A percentile compares a stretch with the other conserved stretches of the same genome.
Evolutionary conservation across 2,888 invertebrate species (phyloP).

Genomic region (Mylabris sibirica): DNA sequence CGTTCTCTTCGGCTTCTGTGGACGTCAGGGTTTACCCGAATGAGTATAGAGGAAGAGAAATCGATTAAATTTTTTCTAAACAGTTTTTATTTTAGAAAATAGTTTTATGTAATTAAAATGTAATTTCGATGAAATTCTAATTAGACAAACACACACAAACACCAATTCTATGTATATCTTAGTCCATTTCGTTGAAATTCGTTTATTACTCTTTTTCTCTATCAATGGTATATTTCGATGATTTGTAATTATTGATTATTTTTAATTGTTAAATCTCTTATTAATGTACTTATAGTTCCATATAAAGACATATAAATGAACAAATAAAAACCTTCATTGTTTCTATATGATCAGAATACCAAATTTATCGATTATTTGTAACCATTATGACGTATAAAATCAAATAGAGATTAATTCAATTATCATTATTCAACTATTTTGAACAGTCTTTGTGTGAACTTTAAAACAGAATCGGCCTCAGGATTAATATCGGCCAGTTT

Average conservation of each 20-base stretch:
- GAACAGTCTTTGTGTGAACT: neutral
- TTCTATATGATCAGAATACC: neutral
- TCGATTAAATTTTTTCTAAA: neutral
- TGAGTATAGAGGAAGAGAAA: constrained; percentile 6
- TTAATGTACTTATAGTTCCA: neutral
- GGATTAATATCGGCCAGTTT: neutral
- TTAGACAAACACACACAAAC: neutral
- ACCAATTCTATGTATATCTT: neutral
- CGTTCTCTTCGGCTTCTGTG: neutral
- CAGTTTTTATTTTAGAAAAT: neutral
- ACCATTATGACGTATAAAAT: neutral
- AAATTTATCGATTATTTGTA: constrained; percentile 8
- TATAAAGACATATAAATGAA: neutral
- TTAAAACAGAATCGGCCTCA: neutral
- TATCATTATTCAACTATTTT: neutral
- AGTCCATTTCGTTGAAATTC: neutral
- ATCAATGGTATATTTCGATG: neutral
- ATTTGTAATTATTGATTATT: neutral
- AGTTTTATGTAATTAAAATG: neutral
- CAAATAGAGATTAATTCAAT: neutral
- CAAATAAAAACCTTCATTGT: constrained; percentile 9
- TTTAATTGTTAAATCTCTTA: neutral
- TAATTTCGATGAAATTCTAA: neutral
- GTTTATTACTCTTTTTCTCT: neutral
- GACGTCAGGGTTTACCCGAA: neutral